A percentile compares a stretch with the other conserved stretches of the same genome.
Conservation (phyloP, 2,113 vertebrate species). For the Hypanus sabinus region DNA sequence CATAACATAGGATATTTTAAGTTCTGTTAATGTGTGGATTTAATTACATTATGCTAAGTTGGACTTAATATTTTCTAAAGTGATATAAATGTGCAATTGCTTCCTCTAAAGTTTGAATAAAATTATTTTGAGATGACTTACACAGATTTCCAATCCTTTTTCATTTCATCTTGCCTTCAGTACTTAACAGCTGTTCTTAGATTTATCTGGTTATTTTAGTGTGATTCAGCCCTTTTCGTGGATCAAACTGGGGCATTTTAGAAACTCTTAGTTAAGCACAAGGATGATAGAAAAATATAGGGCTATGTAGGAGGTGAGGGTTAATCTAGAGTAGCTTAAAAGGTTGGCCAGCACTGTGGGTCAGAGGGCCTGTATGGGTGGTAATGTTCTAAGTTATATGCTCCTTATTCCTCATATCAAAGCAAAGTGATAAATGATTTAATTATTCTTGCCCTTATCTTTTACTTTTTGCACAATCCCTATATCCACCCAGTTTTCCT, state of each 20-base stretch:
- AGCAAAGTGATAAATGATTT: background rate
- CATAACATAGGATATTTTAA: background rate
- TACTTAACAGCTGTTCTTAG: background rate
- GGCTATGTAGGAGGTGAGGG: no score
- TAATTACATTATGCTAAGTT: background rate
- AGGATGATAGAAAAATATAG: no score
- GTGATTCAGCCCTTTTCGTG: no score
- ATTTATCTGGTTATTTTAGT: no score
- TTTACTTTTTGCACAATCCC: background rate
- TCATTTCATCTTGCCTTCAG: background rate
- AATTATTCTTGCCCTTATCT: background rate
- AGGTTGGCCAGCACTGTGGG: no score
- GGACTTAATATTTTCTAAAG: background rate
- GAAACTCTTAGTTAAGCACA: no score
- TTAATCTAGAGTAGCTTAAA: no score
- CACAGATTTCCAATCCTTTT: background rate
- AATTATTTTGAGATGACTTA: background rate
- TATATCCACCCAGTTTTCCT: background rate
- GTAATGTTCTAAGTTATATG: no score
- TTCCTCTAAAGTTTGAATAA: background rate
- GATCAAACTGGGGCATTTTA: no score
- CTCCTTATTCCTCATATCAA: background rate
- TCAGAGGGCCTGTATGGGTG: no score
- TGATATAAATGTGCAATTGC: background rate
- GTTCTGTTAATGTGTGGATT: background rate